Evolutionary conservation across 2,113 vertebrate genomes (phyloP).

Genomic region (western clawed frog (Xenopus tropicalis)): UCB_Xtro_10.0 CM004444.2:136966001-136966500

Average conservation of each 20-base stretch:
- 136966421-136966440: conserved; percentile 40
- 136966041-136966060: too few species aligned
- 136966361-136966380: conserved; percentile 48
- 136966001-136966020: too few species aligned
- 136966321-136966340: conserved; percentile 51
- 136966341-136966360: conserved; percentile 42
- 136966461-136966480: conserved; percentile 14
- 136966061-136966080: too few species aligned
- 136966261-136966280: conserved; percentile 23
- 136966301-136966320: conserved; percentile 60
- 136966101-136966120: conserved; percentile 48
- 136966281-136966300: conserved; percentile 47
- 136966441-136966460: neutral
- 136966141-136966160: conserved; percentile 62
- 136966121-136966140: conserved; percentile 61
- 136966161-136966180: conserved; percentile 60
- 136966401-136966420: conserved; percentile 56
- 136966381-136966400: conserved; percentile 61
- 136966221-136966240: conserved; percentile 28
- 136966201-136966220: conserved; percentile 4
- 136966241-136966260: conserved; percentile 26
- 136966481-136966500: neutral
- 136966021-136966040: too few species aligned
- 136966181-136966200: conserved; percentile 54
- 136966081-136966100: too few species aligned